These are phyloP conservation scores for Mormyrus proboscirostris DNA, from an alignment of 2,797 vertebrate species.

Conservation along the genomic window DNA sequence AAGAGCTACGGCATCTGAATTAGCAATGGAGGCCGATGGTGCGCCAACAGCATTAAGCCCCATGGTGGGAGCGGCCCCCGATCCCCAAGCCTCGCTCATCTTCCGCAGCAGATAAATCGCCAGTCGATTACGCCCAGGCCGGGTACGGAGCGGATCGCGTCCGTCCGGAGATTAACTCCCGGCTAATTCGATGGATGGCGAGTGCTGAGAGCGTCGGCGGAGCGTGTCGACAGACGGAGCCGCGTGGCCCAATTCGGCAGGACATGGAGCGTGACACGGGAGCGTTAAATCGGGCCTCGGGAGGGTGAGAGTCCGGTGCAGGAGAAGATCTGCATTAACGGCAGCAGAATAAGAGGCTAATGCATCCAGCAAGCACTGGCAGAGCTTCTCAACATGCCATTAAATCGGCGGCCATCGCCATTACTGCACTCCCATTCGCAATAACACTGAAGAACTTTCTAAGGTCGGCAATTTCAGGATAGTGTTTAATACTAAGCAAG, in stretches of 20 bases:
- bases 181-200: constrained; percentile 5
- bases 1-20: neutral
- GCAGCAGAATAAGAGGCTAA: neutral
- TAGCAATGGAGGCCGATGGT: neutral
- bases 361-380: neutral
- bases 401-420: neutral
- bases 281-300: neutral
- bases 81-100: neutral
- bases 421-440: neutral
- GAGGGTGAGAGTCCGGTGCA: neutral
- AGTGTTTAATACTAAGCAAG: neutral
- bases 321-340: neutral
- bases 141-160: neutral
- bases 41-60: neutral
- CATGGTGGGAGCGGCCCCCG: neutral
- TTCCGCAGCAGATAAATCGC: neutral
- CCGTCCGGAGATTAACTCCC: constrained; percentile 6
- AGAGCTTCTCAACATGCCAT: neutral
- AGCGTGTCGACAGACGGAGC: neutral
- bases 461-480: neutral
- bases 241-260: neutral
- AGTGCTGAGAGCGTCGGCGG: neutral
- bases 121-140: neutral
- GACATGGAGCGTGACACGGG: neutral
- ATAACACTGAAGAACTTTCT: constrained; percentile 5